phyloP scores from a whole-genome alignment of 2,797 vertebrate genomes.

The Nyctalus aviator region DNA sequence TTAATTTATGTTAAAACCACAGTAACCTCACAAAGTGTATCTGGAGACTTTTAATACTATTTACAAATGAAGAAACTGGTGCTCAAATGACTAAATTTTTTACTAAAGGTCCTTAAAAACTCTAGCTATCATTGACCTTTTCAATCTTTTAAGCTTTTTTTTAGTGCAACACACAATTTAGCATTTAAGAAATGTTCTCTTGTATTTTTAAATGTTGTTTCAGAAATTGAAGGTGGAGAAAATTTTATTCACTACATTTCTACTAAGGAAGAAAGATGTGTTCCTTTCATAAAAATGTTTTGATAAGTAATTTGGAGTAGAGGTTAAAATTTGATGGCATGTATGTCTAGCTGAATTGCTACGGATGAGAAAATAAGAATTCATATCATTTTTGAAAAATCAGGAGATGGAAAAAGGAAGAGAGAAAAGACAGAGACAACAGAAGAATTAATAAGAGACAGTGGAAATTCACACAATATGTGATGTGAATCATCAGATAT shows the following conservation, averaged over 20 bases:
- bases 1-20: background rate
- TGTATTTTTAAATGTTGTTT: background rate
- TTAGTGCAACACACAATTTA: background rate
- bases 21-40: background rate
- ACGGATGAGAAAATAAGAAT: slow-evolving; percentile 32
- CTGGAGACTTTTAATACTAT: background rate
- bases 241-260: background rate
- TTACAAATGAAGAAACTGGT: background rate
- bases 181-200: background rate
- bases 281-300: background rate
- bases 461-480: background rate
- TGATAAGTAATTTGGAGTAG: background rate
- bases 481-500: background rate
- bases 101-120: background rate
- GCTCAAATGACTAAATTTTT: background rate
- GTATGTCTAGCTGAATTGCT: background rate
- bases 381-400: background rate
- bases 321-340: background rate
- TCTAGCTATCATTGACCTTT: background rate
- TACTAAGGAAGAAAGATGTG: background rate
- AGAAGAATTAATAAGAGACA: background rate
- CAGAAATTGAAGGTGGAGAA: background rate
- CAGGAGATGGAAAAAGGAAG: background rate
- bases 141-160: background rate
- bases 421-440: background rate